Conservation (phyloP, 2,113 vertebrate genomes). For the Microcebus tavaratra region DNA sequence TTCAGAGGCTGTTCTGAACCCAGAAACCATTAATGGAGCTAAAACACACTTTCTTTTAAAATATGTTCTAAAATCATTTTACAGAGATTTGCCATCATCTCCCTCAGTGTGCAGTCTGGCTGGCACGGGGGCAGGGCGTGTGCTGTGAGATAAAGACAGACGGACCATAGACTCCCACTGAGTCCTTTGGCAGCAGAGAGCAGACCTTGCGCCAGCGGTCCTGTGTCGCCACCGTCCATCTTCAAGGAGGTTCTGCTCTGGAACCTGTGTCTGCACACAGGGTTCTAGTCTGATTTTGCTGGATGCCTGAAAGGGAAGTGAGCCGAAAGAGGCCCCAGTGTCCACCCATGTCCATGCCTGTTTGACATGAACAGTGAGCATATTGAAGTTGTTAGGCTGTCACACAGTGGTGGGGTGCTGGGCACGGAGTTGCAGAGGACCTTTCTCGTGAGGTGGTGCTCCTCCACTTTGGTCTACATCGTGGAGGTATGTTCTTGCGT, state of each 20-base stretch:
- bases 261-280: not conserved
- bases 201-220: not conserved
- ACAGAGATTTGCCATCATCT: not conserved
- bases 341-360: not conserved
- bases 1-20: conserved; percentile 9
- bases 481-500: conserved; percentile 51
- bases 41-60: not conserved
- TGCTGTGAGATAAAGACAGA: not conserved
- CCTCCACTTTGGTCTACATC: conserved; percentile 50
- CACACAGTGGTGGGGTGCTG: conserved; percentile 50
- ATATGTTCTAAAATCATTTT: not conserved
- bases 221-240: not conserved
- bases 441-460: conserved; percentile 54
- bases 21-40: not conserved
- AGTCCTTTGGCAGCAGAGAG: not conserved
- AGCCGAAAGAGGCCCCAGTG: not conserved
- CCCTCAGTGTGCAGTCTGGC: not conserved
- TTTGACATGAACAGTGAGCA: conserved; percentile 57
- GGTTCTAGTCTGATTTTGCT: conserved; percentile 8
- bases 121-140: not conserved
- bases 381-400: conserved; percentile 73
- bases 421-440: not conserved
- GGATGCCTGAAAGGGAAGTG: conserved; percentile 20
- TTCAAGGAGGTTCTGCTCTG: not conserved
- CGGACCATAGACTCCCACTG: not conserved